Evolutionary conservation across 2,797 vertebrate species (phyloP).

Genomic region (Melanotaenia maccullochi): DNA sequence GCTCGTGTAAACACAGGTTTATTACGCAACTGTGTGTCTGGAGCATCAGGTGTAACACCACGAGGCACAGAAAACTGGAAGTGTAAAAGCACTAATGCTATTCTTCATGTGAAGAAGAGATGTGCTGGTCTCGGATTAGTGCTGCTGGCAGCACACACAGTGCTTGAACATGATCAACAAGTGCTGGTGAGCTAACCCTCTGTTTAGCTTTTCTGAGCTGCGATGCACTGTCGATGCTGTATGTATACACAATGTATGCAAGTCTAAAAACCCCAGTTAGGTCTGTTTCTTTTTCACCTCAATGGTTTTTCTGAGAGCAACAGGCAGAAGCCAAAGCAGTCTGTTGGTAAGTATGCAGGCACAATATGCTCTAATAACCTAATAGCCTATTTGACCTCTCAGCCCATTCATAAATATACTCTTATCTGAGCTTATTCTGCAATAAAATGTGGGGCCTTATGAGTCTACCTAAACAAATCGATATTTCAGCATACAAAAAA

Average conservation of each 20-base stretch:
- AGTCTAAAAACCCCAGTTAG: conserved; percentile 48
- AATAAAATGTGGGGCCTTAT: too few relatives aligned
- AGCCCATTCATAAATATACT: too few relatives aligned
- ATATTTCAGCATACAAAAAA: too few relatives aligned
- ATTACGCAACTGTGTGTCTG: not conserved
- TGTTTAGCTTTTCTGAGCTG: conserved; percentile 6
- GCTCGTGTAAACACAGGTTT: conserved; percentile 29
- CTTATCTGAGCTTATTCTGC: too few relatives aligned
- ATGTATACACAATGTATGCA: conserved; percentile 20
- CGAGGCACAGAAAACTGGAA: not conserved
- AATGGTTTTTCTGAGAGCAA: conserved; percentile 31
- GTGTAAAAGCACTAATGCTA: not conserved
- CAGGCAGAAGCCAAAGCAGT: conserved; percentile 23
- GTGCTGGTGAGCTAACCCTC: not conserved
- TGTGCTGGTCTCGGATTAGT: not conserved
- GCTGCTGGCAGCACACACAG: not conserved
- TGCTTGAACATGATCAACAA: not conserved
- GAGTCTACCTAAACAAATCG: too few relatives aligned
- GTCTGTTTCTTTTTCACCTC: conserved; percentile 53
- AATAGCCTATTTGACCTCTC: too few relatives aligned
- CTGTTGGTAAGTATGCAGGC: conserved; percentile 37
- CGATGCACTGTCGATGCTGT: not conserved
- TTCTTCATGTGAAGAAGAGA: not conserved
- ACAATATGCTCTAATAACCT: conserved; percentile 53
- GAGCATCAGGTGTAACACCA: not conserved